Percentiles rank a stretch among this genome's conserved stretches.
phyloP scores from a whole-genome alignment of 2,113 vertebrate genomes.

The Chascanopsetta lugubris region DNA sequence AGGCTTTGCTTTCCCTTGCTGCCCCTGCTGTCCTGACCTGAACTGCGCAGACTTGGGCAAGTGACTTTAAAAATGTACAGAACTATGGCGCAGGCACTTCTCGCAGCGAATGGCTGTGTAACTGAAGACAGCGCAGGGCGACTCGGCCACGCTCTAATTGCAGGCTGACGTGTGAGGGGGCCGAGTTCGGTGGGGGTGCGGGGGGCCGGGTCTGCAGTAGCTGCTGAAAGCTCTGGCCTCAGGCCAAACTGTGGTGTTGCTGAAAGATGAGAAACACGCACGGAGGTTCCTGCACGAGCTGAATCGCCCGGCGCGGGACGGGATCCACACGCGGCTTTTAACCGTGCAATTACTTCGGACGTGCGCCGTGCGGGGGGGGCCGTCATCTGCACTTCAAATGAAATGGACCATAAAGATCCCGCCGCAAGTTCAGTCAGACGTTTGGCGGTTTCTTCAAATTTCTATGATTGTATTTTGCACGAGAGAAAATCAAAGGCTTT shows the following conservation, averaged over 20 bases:
- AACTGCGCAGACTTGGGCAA: slow-evolving; percentile 1
- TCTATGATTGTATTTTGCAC: too few species aligned
- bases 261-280: slow-evolving; percentile 64
- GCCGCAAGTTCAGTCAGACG: too few species aligned
- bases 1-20: neutral
- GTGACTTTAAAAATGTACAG: slow-evolving; percentile 31
- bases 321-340: slow-evolving; percentile 45
- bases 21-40: neutral
- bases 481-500: too few species aligned
- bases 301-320: slow-evolving; percentile 28
- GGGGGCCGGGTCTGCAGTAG: too few species aligned
- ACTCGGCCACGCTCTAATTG: slow-evolving; percentile 51
- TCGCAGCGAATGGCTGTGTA: slow-evolving; percentile 48
- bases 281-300: slow-evolving; percentile 32
- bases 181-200: slow-evolving; percentile 12
- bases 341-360: slow-evolving; percentile 53
- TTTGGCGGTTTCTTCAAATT: too few species aligned
- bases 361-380: slow-evolving; percentile 19
- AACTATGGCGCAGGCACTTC: slow-evolving; percentile 30
- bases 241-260: slow-evolving; percentile 57
- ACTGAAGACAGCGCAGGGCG: slow-evolving; percentile 48
- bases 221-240: slow-evolving; percentile 35
- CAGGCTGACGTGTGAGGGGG: slow-evolving; percentile 43
- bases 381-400: slow-evolving; percentile 16
- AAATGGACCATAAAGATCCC: slow-evolving; percentile 23